Evolutionary conservation across 2,888 invertebrate species (phyloP).

Genomic region (Gastracanthus pulcherrimus): DNA sequence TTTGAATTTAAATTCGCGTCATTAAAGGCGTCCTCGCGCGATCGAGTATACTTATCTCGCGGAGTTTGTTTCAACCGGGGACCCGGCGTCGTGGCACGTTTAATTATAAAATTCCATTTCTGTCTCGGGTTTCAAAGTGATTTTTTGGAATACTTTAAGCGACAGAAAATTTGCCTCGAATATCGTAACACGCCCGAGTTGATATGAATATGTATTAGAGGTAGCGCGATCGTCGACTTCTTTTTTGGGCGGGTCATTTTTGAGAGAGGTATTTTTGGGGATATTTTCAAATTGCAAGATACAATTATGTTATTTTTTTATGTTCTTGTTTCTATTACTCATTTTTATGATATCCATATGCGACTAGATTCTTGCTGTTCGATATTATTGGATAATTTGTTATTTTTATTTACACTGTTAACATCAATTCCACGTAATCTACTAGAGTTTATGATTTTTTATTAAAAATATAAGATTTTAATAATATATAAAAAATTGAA

Average conservation of each 20-base stretch:
- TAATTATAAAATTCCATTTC: slow-evolving; percentile 51
- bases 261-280: background rate
- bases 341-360: no score
- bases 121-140: slow-evolving; percentile 8
- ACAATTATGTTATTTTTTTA: slow-evolving; percentile 1
- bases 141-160: slow-evolving; percentile 39
- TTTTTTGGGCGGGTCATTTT: background rate
- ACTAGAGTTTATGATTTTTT: no score
- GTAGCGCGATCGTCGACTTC: no score
- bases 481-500: no score
- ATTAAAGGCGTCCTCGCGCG: slow-evolving; percentile 42
- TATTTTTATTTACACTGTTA: no score
- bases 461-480: no score
- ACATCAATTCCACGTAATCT: no score
- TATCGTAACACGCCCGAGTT: slow-evolving; percentile 8
- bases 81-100: slow-evolving; percentile 11
- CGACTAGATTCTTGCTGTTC: background rate
- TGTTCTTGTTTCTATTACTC: background rate
- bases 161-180: slow-evolving; percentile 48
- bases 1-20: slow-evolving; percentile 56
- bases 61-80: slow-evolving; percentile 6
- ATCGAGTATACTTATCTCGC: slow-evolving; percentile 38
- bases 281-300: no score
- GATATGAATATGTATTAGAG: slow-evolving; percentile 42
- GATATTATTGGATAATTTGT: no score